Evolutionary conservation across 2,113 vertebrate species (phyloP).

Genomic region (Megatriorchis doriae): DNA sequence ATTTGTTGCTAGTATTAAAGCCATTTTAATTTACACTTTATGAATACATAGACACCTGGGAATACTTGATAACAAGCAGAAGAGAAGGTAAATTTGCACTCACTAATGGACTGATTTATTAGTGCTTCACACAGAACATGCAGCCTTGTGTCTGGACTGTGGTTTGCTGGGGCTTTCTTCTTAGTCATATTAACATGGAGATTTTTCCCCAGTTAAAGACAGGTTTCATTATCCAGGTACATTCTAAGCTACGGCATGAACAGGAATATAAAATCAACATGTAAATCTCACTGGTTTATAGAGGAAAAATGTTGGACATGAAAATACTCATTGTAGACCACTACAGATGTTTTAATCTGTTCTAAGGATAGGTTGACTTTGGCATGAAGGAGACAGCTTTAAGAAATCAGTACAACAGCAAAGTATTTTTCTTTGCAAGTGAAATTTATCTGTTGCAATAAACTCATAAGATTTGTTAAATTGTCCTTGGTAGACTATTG

Average conservation of each 20-base stretch:
- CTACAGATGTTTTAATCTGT: background rate
- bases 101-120: constrained; percentile 63
- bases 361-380: background rate
- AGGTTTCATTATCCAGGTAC: background rate
- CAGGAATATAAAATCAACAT: constrained; percentile 22
- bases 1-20: constrained; percentile 45
- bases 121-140: background rate
- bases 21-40: constrained; percentile 47
- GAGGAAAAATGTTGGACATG: background rate
- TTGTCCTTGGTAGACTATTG: background rate
- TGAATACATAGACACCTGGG: constrained; percentile 30
- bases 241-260: background rate
- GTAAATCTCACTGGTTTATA: background rate
- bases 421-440: background rate
- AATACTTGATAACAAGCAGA: constrained; percentile 43
- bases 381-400: background rate
- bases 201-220: constrained; percentile 41
- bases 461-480: background rate
- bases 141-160: background rate
- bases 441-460: background rate
- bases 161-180: background rate
- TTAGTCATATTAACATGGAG: background rate
- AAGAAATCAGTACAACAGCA: background rate
- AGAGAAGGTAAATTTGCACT: constrained; percentile 22
- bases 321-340: background rate